Conservation (phyloP, 2,888 invertebrate species). For the Coleophora deauratella region DNA sequence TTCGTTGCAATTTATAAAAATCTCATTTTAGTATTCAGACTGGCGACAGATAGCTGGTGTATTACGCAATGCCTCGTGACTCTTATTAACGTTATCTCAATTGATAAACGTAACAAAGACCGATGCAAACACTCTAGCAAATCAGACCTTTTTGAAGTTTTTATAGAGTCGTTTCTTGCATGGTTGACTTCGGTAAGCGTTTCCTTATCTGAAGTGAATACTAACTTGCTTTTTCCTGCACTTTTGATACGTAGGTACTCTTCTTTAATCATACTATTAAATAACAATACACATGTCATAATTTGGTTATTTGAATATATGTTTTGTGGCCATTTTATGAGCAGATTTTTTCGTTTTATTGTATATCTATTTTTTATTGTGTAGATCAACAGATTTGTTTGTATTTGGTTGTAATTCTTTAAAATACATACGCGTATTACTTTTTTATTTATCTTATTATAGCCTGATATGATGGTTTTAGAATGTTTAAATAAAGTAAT, state of each 20-base stretch:
- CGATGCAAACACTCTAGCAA: slow-evolving; percentile 26
- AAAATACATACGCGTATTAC: too few relatives aligned
- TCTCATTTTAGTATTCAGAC: slow-evolving; percentile 34
- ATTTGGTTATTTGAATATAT: background rate
- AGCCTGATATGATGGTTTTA: too few relatives aligned
- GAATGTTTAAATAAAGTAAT: too few relatives aligned
- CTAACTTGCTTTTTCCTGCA: slow-evolving; percentile 49
- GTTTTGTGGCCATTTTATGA: background rate
- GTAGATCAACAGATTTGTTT: too few relatives aligned
- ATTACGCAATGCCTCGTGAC: slow-evolving; percentile 72
- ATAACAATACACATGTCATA: slow-evolving; percentile 19
- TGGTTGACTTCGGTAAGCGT: slow-evolving; percentile 16
- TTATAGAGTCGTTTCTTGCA: slow-evolving; percentile 28
- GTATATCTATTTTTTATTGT: too few relatives aligned
- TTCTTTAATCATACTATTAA: too few relatives aligned
- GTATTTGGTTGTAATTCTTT: too few relatives aligned
- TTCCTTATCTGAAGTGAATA: slow-evolving; percentile 39
- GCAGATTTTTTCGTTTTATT: background rate
- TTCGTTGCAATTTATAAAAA: too few relatives aligned
- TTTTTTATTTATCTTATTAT: too few relatives aligned
- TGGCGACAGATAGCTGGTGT: slow-evolving; percentile 46
- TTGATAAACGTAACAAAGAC: slow-evolving; percentile 45
- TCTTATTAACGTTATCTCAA: slow-evolving; percentile 47
- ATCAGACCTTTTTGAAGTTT: slow-evolving; percentile 24
- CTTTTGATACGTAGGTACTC: slow-evolving; percentile 27